These are phyloP conservation scores for Esox masquinongy DNA, from an alignment of 2,797 vertebrate species.

Conservation along the genomic window DNA sequence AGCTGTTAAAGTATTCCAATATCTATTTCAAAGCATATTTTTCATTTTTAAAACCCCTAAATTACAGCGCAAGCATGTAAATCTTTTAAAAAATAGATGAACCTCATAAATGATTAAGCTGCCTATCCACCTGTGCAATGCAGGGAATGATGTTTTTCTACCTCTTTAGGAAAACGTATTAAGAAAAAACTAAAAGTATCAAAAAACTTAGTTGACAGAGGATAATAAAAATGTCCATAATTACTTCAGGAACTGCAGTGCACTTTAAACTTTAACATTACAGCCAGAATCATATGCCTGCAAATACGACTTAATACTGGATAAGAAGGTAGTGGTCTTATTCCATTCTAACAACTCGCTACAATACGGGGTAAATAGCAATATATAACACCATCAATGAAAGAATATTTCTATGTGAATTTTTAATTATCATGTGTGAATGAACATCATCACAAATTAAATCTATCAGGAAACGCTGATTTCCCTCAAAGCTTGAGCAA, in stretches of 20 bases:
- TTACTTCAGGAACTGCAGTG: constrained; percentile 24
- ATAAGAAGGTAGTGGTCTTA: background rate
- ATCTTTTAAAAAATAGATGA: constrained; percentile 69
- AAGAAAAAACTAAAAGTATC: constrained; percentile 29
- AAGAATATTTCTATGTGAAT: background rate
- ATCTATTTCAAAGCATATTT: constrained; percentile 65
- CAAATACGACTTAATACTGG: background rate
- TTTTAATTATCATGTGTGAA: background rate
- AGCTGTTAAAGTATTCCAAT: constrained; percentile 55
- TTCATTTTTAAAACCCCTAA: constrained; percentile 63
- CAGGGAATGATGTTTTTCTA: constrained; percentile 31
- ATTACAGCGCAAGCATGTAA: constrained; percentile 56
- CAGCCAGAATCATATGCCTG: constrained; percentile 7
- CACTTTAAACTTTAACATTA: constrained; percentile 32
- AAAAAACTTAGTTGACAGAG: constrained; percentile 7
- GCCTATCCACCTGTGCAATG: constrained; percentile 47
- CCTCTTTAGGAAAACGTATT: constrained; percentile 37
- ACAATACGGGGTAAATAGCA: background rate
- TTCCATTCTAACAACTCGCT: background rate
- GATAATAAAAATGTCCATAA: background rate
- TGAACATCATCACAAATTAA: background rate
- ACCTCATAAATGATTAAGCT: constrained; percentile 64
- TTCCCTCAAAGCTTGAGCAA: background rate
- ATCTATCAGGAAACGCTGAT: background rate
- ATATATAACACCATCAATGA: background rate